A percentile compares a stretch with the other conserved stretches of the same genome.
Conservation (phyloP, 2,797 vertebrate species). For the Macrochelys suwanniensis region DNA sequence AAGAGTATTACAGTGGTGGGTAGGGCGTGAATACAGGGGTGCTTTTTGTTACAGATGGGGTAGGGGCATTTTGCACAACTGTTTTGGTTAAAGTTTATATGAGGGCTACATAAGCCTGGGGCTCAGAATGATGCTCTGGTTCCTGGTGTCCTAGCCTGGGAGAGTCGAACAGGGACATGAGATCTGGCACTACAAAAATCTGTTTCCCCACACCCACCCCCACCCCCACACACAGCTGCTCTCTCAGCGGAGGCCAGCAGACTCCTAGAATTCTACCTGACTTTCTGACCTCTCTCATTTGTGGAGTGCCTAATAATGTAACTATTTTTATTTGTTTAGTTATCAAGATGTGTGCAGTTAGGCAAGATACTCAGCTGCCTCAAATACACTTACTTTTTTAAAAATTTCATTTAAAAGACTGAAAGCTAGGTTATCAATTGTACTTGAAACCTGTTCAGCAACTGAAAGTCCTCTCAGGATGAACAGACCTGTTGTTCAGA, state of each 20-base stretch:
- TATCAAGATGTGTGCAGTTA: not conserved
- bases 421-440: not conserved
- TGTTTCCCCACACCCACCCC: not conserved
- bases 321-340: no score
- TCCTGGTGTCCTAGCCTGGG: fast-evolving
- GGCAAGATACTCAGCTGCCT: not conserved
- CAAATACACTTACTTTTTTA: not conserved
- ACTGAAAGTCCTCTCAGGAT: not conserved
- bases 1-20: not conserved
- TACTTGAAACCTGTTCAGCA: not conserved
- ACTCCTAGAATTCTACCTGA: not conserved
- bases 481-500: not conserved
- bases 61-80: not conserved
- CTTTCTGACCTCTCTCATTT: not conserved
- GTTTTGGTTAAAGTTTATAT: not conserved
- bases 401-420: not conserved
- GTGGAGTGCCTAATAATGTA: no score
- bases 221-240: not conserved
- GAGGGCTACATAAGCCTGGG: not conserved
- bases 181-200: not conserved
- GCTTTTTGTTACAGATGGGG: not conserved
- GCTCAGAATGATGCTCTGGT: not conserved
- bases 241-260: not conserved
- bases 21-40: not conserved
- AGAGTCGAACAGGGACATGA: not conserved